Evolutionary conservation across 2,797 vertebrate species (phyloP).

Genomic region (Sebastes goodei): DNA sequence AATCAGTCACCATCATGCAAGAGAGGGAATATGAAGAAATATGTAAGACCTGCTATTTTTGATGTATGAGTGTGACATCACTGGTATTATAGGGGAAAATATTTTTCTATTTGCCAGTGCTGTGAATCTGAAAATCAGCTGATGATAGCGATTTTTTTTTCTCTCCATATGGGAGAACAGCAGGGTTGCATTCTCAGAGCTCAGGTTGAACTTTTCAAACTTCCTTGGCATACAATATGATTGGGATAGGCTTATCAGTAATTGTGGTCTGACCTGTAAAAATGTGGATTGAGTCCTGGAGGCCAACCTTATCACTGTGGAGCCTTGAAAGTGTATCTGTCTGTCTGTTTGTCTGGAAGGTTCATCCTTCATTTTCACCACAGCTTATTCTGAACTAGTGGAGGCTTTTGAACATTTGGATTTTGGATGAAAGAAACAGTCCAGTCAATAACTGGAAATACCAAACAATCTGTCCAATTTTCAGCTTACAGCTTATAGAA

Average conservation of each 20-base stretch:
- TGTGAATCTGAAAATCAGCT: background rate
- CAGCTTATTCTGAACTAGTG: background rate
- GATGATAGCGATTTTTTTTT: background rate
- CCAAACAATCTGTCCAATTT: constrained; percentile 10
- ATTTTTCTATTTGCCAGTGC: background rate
- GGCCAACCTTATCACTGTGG: background rate
- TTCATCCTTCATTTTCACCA: background rate
- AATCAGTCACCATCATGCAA: background rate
- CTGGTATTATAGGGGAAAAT: background rate
- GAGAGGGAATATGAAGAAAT: background rate
- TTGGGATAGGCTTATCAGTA: constrained; percentile 12
- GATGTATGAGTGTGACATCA: background rate
- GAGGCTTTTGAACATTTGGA: constrained; percentile 15
- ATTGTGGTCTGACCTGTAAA: constrained; percentile 15
- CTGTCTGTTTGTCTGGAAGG: background rate
- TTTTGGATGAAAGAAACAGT: background rate
- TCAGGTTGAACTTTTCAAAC: constrained; percentile 10
- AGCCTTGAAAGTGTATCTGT: background rate
- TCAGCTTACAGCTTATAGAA: constrained; percentile 4
- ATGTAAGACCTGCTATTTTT: background rate
- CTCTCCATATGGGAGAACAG: background rate
- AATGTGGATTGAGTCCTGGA: background rate
- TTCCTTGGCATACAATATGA: background rate
- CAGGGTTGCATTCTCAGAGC: background rate
- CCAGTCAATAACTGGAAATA: background rate